Evolutionary conservation across 2,113 vertebrate species (phyloP).

Genomic region (Bothrops jararaca): DNA sequence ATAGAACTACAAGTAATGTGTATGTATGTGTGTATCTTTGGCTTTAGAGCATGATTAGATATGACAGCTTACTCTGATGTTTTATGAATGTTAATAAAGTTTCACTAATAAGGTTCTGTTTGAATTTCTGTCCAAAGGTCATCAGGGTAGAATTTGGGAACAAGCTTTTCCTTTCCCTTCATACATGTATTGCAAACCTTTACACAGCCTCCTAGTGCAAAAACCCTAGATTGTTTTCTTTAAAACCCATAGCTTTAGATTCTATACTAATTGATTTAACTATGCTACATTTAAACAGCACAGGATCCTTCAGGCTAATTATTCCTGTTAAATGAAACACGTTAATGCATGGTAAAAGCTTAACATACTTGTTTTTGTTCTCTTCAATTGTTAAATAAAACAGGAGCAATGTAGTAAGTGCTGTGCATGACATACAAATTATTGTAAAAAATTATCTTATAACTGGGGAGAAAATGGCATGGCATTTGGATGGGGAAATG

Average conservation of each 20-base stretch:
- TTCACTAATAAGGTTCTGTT: slow-evolving; percentile 2
- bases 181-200: background rate
- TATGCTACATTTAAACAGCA: background rate
- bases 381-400: slow-evolving; percentile 66
- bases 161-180: background rate
- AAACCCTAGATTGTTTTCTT: background rate
- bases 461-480: slow-evolving; percentile 71
- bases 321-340: slow-evolving; percentile 38
- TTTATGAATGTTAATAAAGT: slow-evolving; percentile 11
- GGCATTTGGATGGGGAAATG: slow-evolving; percentile 74
- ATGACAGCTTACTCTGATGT: background rate
- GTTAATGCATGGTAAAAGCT: slow-evolving; percentile 9
- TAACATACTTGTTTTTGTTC: slow-evolving; percentile 45
- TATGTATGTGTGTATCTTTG: background rate
- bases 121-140: background rate
- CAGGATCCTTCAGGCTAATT: slow-evolving; percentile 10
- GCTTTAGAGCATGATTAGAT: slow-evolving; percentile 25
- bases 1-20: background rate
- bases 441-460: slow-evolving; percentile 74
- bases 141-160: background rate
- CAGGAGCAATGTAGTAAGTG: slow-evolving; percentile 62
- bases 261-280: slow-evolving; percentile 16
- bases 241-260: background rate
- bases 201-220: background rate
- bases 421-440: slow-evolving; percentile 69